These are phyloP conservation scores for Aproaerema taeniolella DNA, from an alignment of 2,888 invertebrate genomes.

Conservation along the genomic window DNA sequence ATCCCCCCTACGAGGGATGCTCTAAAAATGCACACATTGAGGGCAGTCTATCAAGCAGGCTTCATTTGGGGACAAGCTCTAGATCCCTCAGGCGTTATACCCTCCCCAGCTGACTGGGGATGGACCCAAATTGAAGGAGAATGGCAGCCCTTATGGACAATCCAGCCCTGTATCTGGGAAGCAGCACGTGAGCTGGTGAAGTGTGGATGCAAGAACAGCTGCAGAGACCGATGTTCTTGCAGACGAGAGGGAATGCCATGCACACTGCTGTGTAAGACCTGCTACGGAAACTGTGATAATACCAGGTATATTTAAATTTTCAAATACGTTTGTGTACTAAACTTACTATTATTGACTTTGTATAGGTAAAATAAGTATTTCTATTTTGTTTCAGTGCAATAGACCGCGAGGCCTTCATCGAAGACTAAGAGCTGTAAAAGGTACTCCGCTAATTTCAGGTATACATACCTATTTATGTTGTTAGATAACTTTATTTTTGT, in stretches of 20 bases:
- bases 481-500: too few relatives aligned
- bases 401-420: too few relatives aligned
- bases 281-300: constrained; percentile 3
- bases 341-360: too few relatives aligned
- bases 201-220: constrained; percentile 11
- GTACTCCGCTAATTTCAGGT: too few relatives aligned
- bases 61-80: constrained; percentile 12
- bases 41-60: constrained; percentile 12
- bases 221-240: constrained; percentile 12
- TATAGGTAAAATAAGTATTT: too few relatives aligned
- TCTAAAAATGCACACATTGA: constrained; percentile 1
- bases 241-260: constrained; percentile 12
- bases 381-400: too few relatives aligned
- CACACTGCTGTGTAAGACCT: constrained; percentile 8
- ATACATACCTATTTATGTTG: too few relatives aligned
- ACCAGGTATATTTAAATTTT: constrained; percentile 7
- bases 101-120: constrained; percentile 15
- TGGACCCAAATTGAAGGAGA: constrained; percentile 12
- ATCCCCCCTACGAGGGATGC: constrained; percentile 1
- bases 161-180: constrained; percentile 9
- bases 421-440: too few relatives aligned
- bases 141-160: constrained; percentile 9
- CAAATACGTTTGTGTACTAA: too few relatives aligned
- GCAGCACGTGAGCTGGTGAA: constrained; percentile 12
- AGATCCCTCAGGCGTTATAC: constrained; percentile 9